Base-by-base conservation (phyloP, 2,888 invertebrate genomes). In the Ctena decussata region DNA sequence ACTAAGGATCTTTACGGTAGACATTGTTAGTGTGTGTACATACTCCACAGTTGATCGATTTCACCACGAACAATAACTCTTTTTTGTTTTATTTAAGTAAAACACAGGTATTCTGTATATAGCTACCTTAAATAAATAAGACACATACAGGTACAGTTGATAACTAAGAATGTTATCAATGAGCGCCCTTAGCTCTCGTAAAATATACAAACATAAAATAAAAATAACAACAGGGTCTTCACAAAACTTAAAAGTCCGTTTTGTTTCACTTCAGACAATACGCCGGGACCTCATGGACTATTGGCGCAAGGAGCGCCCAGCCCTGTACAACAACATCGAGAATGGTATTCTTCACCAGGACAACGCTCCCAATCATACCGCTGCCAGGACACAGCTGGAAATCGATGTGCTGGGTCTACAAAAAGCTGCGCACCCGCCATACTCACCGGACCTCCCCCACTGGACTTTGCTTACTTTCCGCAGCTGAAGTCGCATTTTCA, bases 311-410 rank as follows among this genome's bases (percentile, higher is more conserved):
- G 49, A 74, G 49, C 49, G 53, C 49, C 32, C 65, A 32, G 18
- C 1, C 35, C 35, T 65, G 35, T 32, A 65, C 65, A 35, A 35
- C 65, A 65, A 35, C 53, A 49, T 30, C 53, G 72, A 72, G 32
- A 72, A 72, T 46, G 74, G 35, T 39, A n/a, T 71, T 5, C 41
- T 71, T 18, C 71, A 71, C 24, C 71, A 71, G 71, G 74, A 74
- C 74, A 74, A 49, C n/a, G 74, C 74, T 5, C 74, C 74, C 32
- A 74, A 53, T 53, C 74, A 74, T 74, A 46, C 49, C 32, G 74
- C 74, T 30, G 53, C 74, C 37, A 76, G 39, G 11, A 76, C 57
- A 39, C 76, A 76, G 41, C 27, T 76, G 27, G 60, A 76, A 24
- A 76, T 76, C 39, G 60, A 76, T 27, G 60, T 60, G 60, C 30